Conservation (phyloP, 1,140 invertebrate species). For the Drosophila santomea region DNA sequence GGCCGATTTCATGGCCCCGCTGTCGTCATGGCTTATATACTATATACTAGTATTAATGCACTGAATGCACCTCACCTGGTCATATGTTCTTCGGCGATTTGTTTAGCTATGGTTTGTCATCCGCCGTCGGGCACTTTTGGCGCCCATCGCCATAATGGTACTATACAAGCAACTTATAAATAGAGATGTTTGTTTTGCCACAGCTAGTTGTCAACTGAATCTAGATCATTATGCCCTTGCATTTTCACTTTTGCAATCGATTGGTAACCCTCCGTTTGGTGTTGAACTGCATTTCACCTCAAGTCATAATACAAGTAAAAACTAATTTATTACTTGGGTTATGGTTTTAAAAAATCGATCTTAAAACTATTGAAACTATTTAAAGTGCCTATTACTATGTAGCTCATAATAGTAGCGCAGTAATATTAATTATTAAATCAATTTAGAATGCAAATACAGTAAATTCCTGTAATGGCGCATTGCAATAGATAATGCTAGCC, state of each 20-base stretch:
- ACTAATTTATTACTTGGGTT: too few relatives aligned
- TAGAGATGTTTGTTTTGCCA: constrained; percentile 34
- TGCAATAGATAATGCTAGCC: background rate
- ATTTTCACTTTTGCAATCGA: background rate
- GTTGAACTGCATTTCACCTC: background rate
- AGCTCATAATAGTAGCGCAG: too few relatives aligned
- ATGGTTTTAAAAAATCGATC: too few relatives aligned
- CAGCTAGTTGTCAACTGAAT: constrained; percentile 10
- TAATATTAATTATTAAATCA: background rate
- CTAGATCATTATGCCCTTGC: constrained; percentile 3
- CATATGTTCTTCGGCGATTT: constrained; percentile 54
- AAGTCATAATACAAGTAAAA: too few relatives aligned
- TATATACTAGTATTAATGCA: background rate
- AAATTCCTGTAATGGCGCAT: background rate
- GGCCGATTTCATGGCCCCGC: constrained; percentile 61
- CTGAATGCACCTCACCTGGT: constrained; percentile 46
- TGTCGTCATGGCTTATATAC: constrained; percentile 58
- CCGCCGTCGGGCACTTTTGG: constrained; percentile 41
- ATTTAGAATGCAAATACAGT: background rate
- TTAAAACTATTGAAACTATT: too few relatives aligned
- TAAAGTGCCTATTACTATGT: too few relatives aligned
- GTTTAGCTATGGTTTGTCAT: constrained; percentile 53
- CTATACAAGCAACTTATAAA: constrained; percentile 26
- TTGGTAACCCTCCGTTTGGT: background rate
- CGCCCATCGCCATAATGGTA: constrained; percentile 28